These are phyloP conservation scores for Chromobotia macracanthus DNA, from an alignment of 2,797 vertebrate species.

Conservation along the genomic window DNA sequence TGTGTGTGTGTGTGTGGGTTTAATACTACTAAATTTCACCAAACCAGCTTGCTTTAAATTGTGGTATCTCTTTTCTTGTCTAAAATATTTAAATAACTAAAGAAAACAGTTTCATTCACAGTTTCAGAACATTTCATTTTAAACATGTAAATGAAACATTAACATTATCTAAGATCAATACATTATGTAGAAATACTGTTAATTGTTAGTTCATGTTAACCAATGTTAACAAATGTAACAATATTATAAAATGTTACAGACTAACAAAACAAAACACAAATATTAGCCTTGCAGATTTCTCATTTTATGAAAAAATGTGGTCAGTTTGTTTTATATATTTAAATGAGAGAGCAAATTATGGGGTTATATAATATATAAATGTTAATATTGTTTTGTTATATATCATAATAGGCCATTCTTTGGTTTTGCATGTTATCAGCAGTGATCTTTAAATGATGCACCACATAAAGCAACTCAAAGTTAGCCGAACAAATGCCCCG, in stretches of 20 bases:
- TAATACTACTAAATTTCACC: no score
- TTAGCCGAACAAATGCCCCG: slow-evolving; percentile 2
- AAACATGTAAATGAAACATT: no score
- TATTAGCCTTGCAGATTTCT: background rate
- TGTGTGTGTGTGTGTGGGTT: no score
- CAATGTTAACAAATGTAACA: no score
- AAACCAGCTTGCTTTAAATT: no score
- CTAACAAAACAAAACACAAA: background rate
- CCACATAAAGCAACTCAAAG: background rate
- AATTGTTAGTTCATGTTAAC: no score
- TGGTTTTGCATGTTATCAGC: background rate
- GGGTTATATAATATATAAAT: background rate
- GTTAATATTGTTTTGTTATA: background rate
- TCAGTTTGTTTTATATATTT: background rate
- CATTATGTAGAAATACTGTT: no score
- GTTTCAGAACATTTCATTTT: background rate
- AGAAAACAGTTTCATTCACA: no score
- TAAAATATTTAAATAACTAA: no score
- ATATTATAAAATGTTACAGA: background rate
- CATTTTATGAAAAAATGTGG: background rate
- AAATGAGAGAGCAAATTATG: background rate
- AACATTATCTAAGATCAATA: no score
- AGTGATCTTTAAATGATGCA: slow-evolving; percentile 1
- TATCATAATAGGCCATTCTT: background rate
- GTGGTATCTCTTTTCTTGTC: no score